phyloP scores from a whole-genome alignment of 2,797 vertebrate species.

The Spinus olivaceus region DNA sequence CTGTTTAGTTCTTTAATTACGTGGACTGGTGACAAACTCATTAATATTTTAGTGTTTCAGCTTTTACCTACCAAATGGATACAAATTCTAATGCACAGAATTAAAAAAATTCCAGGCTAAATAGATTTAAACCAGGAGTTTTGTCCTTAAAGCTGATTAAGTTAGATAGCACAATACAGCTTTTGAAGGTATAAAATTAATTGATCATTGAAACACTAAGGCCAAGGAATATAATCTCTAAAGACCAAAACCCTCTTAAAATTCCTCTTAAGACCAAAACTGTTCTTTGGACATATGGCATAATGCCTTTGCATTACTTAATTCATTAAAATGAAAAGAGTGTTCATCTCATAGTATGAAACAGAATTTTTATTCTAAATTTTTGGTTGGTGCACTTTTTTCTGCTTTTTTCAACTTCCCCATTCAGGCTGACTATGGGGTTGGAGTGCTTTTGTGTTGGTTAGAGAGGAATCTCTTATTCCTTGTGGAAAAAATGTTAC shows the following conservation, averaged over 20 bases:
- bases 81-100: not conserved
- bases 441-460: not conserved
- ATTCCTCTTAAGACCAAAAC: not conserved
- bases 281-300: not conserved
- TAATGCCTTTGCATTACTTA: not conserved
- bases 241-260: not conserved
- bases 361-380: not conserved
- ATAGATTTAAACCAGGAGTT: not conserved
- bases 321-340: not conserved
- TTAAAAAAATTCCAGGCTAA: not conserved
- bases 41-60: conserved; percentile 16
- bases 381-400: not conserved
- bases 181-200: not conserved
- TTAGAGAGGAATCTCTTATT: not conserved
- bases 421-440: not conserved
- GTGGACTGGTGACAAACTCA: not conserved
- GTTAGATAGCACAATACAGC: not conserved
- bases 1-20: conserved; percentile 27
- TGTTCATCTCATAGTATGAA: not conserved
- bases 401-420: not conserved
- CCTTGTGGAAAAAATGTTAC: not conserved
- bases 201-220: not conserved
- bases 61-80: not conserved
- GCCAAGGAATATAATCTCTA: not conserved
- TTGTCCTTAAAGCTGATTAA: not conserved